Percentiles rank a stretch among this genome's conserved stretches.
These are phyloP conservation scores for Morbakka virulenta DNA, from an alignment of 30 jellyfish, hydroid and myxozoan species.

Conservation along the genomic window DNA sequence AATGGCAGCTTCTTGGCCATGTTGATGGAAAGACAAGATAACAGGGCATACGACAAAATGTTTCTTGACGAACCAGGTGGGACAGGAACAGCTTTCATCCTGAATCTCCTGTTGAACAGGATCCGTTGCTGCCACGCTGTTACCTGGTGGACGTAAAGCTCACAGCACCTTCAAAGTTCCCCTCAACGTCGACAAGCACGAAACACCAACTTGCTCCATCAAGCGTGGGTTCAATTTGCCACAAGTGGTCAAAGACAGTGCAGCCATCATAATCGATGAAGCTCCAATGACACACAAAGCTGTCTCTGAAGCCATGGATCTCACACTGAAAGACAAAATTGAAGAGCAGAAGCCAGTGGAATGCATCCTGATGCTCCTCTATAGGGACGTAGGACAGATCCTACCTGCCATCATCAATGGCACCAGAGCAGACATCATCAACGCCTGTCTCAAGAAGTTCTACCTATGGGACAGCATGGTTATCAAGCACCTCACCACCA, in stretches of 20 bases:
- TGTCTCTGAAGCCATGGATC: no score
- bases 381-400: neutral
- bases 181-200: no score
- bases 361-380: no score
- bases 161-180: no score
- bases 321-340: no score
- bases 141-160: slow-evolving; percentile 67
- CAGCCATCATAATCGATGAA: no score
- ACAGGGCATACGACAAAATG: no score
- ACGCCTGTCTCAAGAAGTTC: slow-evolving; percentile 1
- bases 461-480: neutral
- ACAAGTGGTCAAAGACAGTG: neutral
- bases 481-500: no score
- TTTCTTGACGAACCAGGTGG: slow-evolving; percentile 92
- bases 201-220: no score
- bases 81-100: slow-evolving; percentile 63
- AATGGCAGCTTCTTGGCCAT: slow-evolving; percentile 28
- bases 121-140: slow-evolving; percentile 60
- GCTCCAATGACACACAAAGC: no score
- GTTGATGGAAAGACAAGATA: neutral
- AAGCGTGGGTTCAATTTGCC: slow-evolving; percentile 31
- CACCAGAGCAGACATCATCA: neutral
- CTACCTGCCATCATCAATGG: slow-evolving; percentile 1
- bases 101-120: slow-evolving; percentile 17
- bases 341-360: no score